Evolutionary conservation across 2,113 vertebrate genomes (phyloP).

Genomic region (Corydoras sp.): DNA sequence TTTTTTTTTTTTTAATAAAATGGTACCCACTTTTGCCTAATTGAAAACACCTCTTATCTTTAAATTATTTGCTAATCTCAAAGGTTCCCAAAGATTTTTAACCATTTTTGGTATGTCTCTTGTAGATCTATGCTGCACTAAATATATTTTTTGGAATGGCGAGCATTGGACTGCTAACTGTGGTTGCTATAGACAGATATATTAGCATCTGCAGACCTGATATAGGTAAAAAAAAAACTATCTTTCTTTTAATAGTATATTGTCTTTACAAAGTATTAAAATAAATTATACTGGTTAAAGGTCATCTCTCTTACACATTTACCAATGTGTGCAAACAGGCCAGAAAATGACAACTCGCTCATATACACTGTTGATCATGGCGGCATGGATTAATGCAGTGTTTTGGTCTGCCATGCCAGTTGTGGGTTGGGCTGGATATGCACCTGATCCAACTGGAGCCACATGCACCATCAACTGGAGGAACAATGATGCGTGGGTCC

Average conservation of each 20-base stretch:
- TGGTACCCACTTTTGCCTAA: too few relatives aligned
- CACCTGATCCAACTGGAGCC: conserved; percentile 90
- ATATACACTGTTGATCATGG: conserved; percentile 76
- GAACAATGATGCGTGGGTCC: conserved; percentile 80
- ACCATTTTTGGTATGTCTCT: conserved; percentile 19
- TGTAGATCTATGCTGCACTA: conserved; percentile 90
- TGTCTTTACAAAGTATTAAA: too few relatives aligned
- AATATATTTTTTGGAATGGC: conserved; percentile 99
- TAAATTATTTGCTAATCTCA: too few relatives aligned
- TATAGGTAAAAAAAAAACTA: conserved; percentile 66
- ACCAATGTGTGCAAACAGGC: conserved; percentile 56
- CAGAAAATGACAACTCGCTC: conserved; percentile 78
- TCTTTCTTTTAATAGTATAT: too few relatives aligned
- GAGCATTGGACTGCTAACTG: conserved; percentile 91
- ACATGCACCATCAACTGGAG: conserved; percentile 96
- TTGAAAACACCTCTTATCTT: too few relatives aligned
- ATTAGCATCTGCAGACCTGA: conserved; percentile 85
- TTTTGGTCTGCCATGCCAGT: conserved; percentile 93
- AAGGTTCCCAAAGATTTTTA: too few relatives aligned
- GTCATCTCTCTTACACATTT: too few relatives aligned
- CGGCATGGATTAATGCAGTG: conserved; percentile 89
- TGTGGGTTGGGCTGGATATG: conserved; percentile 87
- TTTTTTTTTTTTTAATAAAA: too few relatives aligned
- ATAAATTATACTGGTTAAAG: too few relatives aligned
- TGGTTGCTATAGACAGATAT: conserved; percentile 88